phyloP scores from a whole-genome alignment of 2,797 vertebrate genomes.

The Amblyopsis hoosieri region DNA sequence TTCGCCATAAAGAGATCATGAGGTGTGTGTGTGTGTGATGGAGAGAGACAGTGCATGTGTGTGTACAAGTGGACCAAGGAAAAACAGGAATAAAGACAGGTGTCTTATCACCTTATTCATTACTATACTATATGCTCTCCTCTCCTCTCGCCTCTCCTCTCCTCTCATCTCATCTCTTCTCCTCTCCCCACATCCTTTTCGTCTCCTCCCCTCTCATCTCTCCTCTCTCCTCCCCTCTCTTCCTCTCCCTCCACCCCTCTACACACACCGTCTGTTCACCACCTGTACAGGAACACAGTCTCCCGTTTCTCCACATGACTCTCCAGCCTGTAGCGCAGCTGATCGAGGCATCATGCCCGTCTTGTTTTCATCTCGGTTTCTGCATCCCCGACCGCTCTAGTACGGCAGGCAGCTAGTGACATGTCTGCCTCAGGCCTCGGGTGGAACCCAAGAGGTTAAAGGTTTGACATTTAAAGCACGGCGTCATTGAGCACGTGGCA shows the following conservation, averaged over 20 bases:
- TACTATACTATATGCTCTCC: constrained; percentile 56
- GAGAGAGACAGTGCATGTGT: constrained; percentile 7
- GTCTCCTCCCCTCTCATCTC: constrained; percentile 1
- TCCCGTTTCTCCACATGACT: constrained; percentile 65
- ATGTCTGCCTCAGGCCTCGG: constrained; percentile 55
- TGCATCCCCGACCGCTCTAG: constrained; percentile 22
- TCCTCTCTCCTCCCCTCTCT: neutral
- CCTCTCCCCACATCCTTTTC: constrained; percentile 10
- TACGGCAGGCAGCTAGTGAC: constrained; percentile 41
- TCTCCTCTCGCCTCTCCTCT: constrained; percentile 36
- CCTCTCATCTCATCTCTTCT: neutral
- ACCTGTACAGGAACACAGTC: constrained; percentile 16
- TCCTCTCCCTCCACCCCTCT: constrained; percentile 6
- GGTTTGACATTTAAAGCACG: constrained; percentile 76
- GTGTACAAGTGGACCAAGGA: constrained; percentile 34
- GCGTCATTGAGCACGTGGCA: constrained; percentile 47
- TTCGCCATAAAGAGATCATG: neutral
- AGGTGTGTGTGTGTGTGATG: constrained; percentile 11
- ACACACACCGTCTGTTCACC: constrained; percentile 6
- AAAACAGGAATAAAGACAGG: constrained; percentile 36
- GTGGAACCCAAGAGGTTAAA: constrained; percentile 75
- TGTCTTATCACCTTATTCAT: constrained; percentile 65
- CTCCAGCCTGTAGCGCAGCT: constrained; percentile 70
- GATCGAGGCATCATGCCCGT: constrained; percentile 56
- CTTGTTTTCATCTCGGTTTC: constrained; percentile 27